Conservation (phyloP, 30 jellyfish, hydroid and myxozoan genomes). For the Morbakka virulenta region DNA sequence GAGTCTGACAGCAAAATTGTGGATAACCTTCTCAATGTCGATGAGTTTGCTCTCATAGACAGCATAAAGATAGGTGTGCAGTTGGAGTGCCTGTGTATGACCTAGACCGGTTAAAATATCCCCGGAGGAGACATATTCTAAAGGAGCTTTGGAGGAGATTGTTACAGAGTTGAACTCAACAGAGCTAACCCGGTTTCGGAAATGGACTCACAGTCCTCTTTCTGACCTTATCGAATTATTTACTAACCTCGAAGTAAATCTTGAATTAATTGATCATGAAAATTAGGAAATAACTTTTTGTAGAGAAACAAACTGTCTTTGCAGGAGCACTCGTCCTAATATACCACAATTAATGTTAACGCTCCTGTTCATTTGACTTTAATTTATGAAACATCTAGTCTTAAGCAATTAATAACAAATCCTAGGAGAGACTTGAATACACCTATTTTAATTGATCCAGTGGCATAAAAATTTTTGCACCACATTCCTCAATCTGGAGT, state of each 20-base stretch:
- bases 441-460: conserved; percentile 10
- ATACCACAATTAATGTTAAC: conserved; percentile 9
- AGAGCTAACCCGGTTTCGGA: no score
- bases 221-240: no score
- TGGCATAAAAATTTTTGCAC: neutral
- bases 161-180: no score
- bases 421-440: conserved; percentile 37
- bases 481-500: conserved; percentile 35
- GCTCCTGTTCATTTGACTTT: conserved; percentile 46
- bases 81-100: no score
- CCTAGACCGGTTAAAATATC: no score
- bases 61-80: no score
- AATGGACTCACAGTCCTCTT: no score
- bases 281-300: conserved; percentile 11
- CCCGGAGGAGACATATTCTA: no score
- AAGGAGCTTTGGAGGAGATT: no score
- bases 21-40: no score
- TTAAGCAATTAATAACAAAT: conserved; percentile 13
- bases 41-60: no score
- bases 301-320: conserved; percentile 24
- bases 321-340: conserved; percentile 20
- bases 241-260: conserved; percentile 8
- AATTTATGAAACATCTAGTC: conserved; percentile 34
- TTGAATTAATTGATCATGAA: conserved; percentile 22
- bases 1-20: no score